A percentile compares a stretch with the other conserved stretches of the same genome.
Conservation (phyloP, 1,140 invertebrate genomes). For the fruit fly (Drosophila melanogaster) region DNA sequence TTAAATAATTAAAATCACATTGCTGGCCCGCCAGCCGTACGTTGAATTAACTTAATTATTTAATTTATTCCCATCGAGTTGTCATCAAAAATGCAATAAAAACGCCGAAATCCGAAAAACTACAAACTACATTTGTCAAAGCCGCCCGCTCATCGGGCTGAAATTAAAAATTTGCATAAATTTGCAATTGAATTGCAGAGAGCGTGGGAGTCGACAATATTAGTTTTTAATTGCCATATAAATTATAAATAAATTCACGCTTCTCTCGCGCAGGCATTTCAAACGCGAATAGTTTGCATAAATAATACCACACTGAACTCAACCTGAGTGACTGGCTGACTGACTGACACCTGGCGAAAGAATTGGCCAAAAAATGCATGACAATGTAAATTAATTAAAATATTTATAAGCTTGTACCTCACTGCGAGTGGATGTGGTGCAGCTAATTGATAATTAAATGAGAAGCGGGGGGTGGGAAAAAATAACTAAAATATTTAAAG, state of each 20-base stretch:
- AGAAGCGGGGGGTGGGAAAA: not conserved
- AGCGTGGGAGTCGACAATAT: slow-evolving; percentile 64
- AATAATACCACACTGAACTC: slow-evolving; percentile 43
- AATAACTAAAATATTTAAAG: not conserved
- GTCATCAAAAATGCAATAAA: slow-evolving; percentile 43
- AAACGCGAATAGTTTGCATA: slow-evolving; percentile 70
- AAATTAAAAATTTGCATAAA: slow-evolving; percentile 80
- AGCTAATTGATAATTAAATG: slow-evolving; percentile 65
- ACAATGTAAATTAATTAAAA: slow-evolving; percentile 80
- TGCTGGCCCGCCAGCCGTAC: slow-evolving; percentile 21
- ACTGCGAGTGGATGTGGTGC: slow-evolving; percentile 19
- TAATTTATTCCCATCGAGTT: slow-evolving; percentile 65
- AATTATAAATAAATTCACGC: slow-evolving; percentile 77
- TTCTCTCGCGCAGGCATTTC: slow-evolving; percentile 27
- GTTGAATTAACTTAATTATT: slow-evolving; percentile 77
- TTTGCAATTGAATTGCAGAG: slow-evolving; percentile 61
- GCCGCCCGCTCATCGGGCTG: slow-evolving; percentile 19
- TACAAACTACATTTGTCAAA: slow-evolving; percentile 31
- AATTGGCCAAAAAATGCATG: slow-evolving; percentile 15
- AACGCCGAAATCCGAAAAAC: slow-evolving; percentile 43
- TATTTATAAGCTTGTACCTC: slow-evolving; percentile 61
- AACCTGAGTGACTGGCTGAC: slow-evolving; percentile 26
- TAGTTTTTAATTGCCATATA: slow-evolving; percentile 82
- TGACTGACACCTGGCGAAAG: slow-evolving; percentile 23
- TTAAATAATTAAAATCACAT: slow-evolving; percentile 79